Evolutionary conservation across 2,888 invertebrate genomes (phyloP).

Genomic region (Pollenia angustigena): DNA sequence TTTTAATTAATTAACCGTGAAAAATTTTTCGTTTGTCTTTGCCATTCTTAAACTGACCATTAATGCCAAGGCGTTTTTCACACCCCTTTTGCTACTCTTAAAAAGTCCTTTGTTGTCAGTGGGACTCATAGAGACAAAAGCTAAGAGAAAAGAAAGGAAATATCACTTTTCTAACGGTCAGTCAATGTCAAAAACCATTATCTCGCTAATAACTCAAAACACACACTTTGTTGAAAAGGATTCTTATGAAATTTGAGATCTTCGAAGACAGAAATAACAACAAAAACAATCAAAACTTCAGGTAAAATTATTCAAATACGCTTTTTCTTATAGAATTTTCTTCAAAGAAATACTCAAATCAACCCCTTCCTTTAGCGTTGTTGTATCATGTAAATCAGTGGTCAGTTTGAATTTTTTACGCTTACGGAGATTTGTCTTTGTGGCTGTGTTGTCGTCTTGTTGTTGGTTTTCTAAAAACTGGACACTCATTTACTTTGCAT

Average conservation of each 20-base stretch:
- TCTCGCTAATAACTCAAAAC: slow-evolving; percentile 83
- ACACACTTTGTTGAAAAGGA: slow-evolving; percentile 78
- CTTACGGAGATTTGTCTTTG: slow-evolving; percentile 77
- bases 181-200: slow-evolving; percentile 80
- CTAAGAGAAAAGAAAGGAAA: slow-evolving; percentile 22
- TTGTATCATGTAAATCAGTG: slow-evolving; percentile 70
- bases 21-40: slow-evolving; percentile 77
- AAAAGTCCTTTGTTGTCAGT: slow-evolving; percentile 51
- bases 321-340: neutral
- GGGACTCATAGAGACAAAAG: neutral
- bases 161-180: slow-evolving; percentile 74
- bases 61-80: slow-evolving; percentile 75
- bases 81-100: slow-evolving; percentile 61
- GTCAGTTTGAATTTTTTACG: slow-evolving; percentile 73
- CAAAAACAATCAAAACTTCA: slow-evolving; percentile 74
- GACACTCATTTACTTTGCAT: slow-evolving; percentile 80
- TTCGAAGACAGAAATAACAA: slow-evolving; percentile 52
- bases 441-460: slow-evolving; percentile 76
- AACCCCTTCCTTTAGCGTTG: slow-evolving; percentile 77
- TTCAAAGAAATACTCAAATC: slow-evolving; percentile 73
- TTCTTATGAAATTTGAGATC: slow-evolving; percentile 74
- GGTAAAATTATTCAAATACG: slow-evolving; percentile 71
- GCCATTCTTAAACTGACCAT: slow-evolving; percentile 78
- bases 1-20: slow-evolving; percentile 82
- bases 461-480: slow-evolving; percentile 64